Percentiles rank a stretch among this genome's conserved stretches.
Evolutionary conservation across 2,797 vertebrate genomes (phyloP).

Genomic region (Carapus acus): DNA sequence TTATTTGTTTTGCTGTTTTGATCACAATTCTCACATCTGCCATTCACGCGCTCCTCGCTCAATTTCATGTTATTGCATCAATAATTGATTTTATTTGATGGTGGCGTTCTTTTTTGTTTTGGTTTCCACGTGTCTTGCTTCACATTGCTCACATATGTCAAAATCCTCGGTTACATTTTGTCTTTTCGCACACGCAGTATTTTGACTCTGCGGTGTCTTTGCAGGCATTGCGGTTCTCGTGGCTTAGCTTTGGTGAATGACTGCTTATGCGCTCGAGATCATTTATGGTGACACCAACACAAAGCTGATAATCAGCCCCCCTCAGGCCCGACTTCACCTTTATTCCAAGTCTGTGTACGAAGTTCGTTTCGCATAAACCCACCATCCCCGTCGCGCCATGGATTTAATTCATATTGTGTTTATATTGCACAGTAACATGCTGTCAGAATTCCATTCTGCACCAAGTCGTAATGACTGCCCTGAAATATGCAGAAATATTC

Average conservation of each 20-base stretch:
- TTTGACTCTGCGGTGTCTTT: slow-evolving; percentile 38
- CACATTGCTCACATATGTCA: slow-evolving; percentile 42
- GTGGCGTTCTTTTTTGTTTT: slow-evolving; percentile 52
- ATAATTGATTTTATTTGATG: slow-evolving; percentile 60
- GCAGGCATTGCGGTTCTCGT: slow-evolving; percentile 59
- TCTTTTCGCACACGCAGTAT: slow-evolving; percentile 34
- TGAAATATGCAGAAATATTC: slow-evolving; percentile 63
- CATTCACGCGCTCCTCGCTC: slow-evolving; percentile 62
- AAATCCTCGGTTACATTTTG: slow-evolving; percentile 43
- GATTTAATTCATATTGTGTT: slow-evolving; percentile 67
- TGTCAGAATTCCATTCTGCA: slow-evolving; percentile 61
- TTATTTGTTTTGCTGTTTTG: slow-evolving; percentile 57
- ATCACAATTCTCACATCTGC: slow-evolving; percentile 57
- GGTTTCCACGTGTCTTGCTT: slow-evolving; percentile 44
- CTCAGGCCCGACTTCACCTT: slow-evolving; percentile 72
- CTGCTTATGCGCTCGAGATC: slow-evolving; percentile 68
- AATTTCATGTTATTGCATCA: slow-evolving; percentile 66
- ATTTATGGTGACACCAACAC: slow-evolving; percentile 77
- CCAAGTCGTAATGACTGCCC: slow-evolving; percentile 37
- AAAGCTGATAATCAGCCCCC: slow-evolving; percentile 67
- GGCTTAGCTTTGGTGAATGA: slow-evolving; percentile 68
- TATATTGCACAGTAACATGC: slow-evolving; percentile 58
- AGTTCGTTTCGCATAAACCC: slow-evolving; percentile 69
- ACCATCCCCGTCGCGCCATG: slow-evolving; percentile 61
- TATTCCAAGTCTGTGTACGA: slow-evolving; percentile 69